These are phyloP conservation scores for Epicauta chinensis DNA, from an alignment of 1,140 invertebrate genomes.

Conservation along the genomic window DNA sequence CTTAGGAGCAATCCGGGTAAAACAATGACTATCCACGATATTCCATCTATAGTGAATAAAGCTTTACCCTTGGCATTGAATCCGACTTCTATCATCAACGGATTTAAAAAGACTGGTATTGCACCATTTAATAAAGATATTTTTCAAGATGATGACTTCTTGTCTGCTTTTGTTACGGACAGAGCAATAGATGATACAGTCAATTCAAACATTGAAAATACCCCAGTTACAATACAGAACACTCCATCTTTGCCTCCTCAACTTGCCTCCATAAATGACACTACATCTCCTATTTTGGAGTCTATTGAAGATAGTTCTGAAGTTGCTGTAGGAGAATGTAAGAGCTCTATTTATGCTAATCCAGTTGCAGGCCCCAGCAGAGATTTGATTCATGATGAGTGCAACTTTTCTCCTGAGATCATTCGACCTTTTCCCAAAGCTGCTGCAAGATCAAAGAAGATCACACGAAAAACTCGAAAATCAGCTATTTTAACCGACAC, in stretches of 20 bases:
- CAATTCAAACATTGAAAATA: background rate
- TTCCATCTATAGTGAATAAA: conserved; percentile 22
- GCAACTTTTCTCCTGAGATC: too few relatives aligned
- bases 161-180: conserved; percentile 7
- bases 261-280: background rate
- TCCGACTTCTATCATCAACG: conserved; percentile 23
- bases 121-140: conserved; percentile 16
- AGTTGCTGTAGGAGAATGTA: too few relatives aligned
- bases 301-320: too few relatives aligned
- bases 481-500: conserved; percentile 15
- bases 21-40: conserved; percentile 36
- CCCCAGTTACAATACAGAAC: too few relatives aligned
- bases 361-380: too few relatives aligned
- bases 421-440: conserved; percentile 5
- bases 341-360: too few relatives aligned
- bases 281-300: too few relatives aligned
- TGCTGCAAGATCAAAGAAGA: conserved; percentile 1
- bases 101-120: conserved; percentile 21
- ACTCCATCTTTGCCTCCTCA: background rate
- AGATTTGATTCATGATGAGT: too few relatives aligned
- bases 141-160: conserved; percentile 23
- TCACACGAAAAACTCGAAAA: conserved; percentile 6
- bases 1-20: conserved; percentile 32
- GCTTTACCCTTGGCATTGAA: conserved; percentile 22
- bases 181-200: background rate